Evolutionary conservation across 2,888 invertebrate species (phyloP).

Genomic region (Eilema caniola): DNA sequence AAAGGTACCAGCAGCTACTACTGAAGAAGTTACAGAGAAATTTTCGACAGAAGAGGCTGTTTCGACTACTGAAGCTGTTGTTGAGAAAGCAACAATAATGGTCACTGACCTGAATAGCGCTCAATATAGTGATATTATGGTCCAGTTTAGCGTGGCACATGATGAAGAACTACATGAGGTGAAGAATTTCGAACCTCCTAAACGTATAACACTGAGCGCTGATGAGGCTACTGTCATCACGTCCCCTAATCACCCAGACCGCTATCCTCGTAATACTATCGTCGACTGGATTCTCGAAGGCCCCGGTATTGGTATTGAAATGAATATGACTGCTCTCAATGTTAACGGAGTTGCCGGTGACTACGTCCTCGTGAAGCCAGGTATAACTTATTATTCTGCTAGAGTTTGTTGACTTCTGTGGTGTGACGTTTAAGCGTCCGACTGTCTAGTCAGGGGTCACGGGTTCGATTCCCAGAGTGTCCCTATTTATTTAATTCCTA

Average conservation of each 20-base stretch:
- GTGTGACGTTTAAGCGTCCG: not conserved
- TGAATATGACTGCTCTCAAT: slow-evolving; percentile 74
- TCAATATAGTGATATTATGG: slow-evolving; percentile 59
- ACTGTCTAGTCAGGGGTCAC: not conserved
- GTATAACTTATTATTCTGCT: slow-evolving; percentile 49
- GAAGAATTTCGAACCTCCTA: slow-evolving; percentile 51
- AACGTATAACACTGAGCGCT: slow-evolving; percentile 58
- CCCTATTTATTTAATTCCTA: too few relatives aligned
- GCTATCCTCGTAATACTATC: slow-evolving; percentile 67
- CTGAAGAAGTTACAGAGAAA: not conserved
- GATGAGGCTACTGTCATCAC: slow-evolving; percentile 62
- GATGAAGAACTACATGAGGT: slow-evolving; percentile 56
- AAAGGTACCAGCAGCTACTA: not conserved
- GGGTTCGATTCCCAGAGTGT: too few relatives aligned
- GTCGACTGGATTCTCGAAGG: slow-evolving; percentile 76
- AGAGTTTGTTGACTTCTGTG: not conserved
- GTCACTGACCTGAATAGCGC: slow-evolving; percentile 57
- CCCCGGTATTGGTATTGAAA: slow-evolving; percentile 75
- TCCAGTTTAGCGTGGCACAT: slow-evolving; percentile 57
- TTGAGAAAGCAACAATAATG: slow-evolving; percentile 30
- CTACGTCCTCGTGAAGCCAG: slow-evolving; percentile 79
- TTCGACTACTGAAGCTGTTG: slow-evolving; percentile 9
- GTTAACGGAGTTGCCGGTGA: slow-evolving; percentile 72
- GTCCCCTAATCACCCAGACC: slow-evolving; percentile 68
- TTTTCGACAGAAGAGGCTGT: not conserved